phyloP scores from a whole-genome alignment of 2,113 vertebrate species.

The Xyrauchen texanus region DNA sequence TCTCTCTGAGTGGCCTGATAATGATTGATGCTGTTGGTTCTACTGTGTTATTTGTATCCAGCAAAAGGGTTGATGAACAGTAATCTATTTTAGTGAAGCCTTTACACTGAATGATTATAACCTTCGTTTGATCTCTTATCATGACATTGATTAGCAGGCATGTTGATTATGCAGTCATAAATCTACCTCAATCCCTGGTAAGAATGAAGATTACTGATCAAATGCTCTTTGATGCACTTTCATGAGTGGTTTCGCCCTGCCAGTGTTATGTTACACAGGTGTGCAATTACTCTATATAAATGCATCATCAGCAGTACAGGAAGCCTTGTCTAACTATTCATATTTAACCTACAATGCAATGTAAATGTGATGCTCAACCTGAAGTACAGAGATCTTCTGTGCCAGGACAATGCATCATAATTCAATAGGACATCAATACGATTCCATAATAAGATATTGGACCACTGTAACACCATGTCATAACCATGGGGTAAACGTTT shows the following conservation, averaged over 20 bases:
- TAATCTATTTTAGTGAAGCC: no score
- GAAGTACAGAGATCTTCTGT: not conserved
- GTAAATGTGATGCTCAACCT: not conserved
- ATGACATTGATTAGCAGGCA: not conserved
- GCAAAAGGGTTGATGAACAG: no score
- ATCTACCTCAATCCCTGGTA: not conserved
- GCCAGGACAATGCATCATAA: no score
- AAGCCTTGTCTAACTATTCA: not conserved
- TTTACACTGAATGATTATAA: no score
- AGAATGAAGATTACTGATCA: conserved; percentile 23
- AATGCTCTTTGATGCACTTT: conserved; percentile 32
- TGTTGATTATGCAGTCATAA: conserved; percentile 19
- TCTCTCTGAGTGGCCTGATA: conserved; percentile 7
- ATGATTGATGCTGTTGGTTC: not conserved
- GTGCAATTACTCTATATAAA: conserved; percentile 3
- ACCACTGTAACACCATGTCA: no score
- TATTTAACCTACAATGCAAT: not conserved
- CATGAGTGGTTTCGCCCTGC: not conserved
- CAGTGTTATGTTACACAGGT: not conserved
- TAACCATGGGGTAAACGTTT: no score
- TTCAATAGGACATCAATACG: not conserved
- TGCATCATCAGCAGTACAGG: not conserved
- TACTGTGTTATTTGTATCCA: no score
- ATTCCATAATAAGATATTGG: not conserved
- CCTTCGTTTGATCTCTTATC: conserved; percentile 24